Evolutionary conservation across 2,113 vertebrate species (phyloP).

Genomic region (Dasypus novemcinctus): DNA sequence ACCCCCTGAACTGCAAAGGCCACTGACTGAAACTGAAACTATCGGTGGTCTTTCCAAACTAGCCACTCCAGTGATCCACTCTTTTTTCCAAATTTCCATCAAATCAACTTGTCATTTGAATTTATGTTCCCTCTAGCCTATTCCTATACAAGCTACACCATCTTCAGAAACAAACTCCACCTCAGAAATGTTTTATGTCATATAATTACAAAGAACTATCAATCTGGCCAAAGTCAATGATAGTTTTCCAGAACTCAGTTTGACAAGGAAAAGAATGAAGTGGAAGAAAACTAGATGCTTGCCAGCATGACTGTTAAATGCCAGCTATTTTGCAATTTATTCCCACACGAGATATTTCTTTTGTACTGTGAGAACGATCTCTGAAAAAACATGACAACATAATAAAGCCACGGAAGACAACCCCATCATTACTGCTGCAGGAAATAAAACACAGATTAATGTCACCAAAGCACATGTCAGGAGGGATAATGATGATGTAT

Average conservation of each 20-base stretch:
- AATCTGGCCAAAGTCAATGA: slow-evolving; percentile 33
- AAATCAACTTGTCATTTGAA: slow-evolving; percentile 63
- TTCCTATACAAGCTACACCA: slow-evolving; percentile 34
- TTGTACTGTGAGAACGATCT: slow-evolving; percentile 76
- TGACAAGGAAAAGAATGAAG: slow-evolving; percentile 65
- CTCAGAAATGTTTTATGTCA: slow-evolving; percentile 58
- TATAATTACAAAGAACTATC: slow-evolving; percentile 35
- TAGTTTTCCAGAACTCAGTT: slow-evolving; percentile 52
- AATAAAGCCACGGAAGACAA: slow-evolving; percentile 84
- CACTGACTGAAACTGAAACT: background rate
- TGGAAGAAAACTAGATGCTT: slow-evolving; percentile 69
- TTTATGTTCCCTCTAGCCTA: slow-evolving; percentile 11
- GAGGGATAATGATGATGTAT: slow-evolving; percentile 83
- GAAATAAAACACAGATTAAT: slow-evolving; percentile 86
- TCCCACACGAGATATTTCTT: slow-evolving; percentile 74
- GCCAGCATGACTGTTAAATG: slow-evolving; percentile 61
- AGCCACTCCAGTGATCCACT: slow-evolving; percentile 59
- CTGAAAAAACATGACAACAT: slow-evolving; percentile 78
- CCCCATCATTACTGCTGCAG: slow-evolving; percentile 82
- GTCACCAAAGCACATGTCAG: slow-evolving; percentile 80
- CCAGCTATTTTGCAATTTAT: slow-evolving; percentile 69
- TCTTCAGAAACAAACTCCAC: slow-evolving; percentile 29
- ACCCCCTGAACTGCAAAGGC: background rate
- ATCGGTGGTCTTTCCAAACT: background rate
- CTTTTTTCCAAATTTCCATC: slow-evolving; percentile 60